These are phyloP conservation scores for Gymnogyps californianus DNA, from an alignment of 2,113 vertebrate species.

Conservation along the genomic window DNA sequence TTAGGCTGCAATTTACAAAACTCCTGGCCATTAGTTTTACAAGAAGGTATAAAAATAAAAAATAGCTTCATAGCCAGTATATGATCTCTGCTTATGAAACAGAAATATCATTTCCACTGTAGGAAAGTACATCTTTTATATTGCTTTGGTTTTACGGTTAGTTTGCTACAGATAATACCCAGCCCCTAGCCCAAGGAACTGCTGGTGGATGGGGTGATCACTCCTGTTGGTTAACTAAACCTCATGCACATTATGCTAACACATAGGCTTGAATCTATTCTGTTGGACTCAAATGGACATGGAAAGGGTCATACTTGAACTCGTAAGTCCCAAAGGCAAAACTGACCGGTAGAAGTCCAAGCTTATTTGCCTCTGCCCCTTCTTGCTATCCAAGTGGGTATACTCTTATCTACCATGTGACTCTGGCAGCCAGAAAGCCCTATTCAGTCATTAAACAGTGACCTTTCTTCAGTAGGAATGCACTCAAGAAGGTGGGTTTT, in stretches of 20 bases:
- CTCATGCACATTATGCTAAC: accelerated
- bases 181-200: not conserved
- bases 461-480: not conserved
- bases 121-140: not conserved
- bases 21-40: not conserved
- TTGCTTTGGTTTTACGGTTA: not conserved
- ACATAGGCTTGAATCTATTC: not conserved
- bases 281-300: not conserved
- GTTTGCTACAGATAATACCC: not conserved
- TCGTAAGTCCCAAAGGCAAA: not conserved
- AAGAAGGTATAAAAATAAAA: constrained; percentile 28
- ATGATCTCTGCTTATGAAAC: not conserved
- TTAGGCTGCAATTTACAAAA: not conserved
- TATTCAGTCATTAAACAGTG: not conserved
- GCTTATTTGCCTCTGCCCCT: not conserved
- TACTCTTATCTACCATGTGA: not conserved
- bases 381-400: not conserved
- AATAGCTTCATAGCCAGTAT: not conserved
- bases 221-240: not conserved
- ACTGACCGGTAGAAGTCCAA: not conserved
- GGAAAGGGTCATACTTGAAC: not conserved
- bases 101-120: constrained; percentile 6
- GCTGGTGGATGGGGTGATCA: not conserved
- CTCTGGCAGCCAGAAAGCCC: not conserved
- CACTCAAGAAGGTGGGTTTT: not conserved